Base-by-base conservation (phyloP, 1,140 invertebrate species). In the Mylabris phalerata region DNA sequence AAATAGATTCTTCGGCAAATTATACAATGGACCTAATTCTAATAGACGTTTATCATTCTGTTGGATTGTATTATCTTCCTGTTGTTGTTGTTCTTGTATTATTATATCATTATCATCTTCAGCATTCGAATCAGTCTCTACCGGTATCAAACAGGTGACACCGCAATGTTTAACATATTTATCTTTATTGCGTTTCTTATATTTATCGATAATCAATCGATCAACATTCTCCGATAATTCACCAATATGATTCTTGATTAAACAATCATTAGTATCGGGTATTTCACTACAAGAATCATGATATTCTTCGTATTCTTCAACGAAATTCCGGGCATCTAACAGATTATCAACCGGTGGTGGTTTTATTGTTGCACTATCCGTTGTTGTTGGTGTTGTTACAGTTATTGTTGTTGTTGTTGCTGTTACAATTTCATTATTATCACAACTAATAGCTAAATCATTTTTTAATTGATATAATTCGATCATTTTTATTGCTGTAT, bases 261-360 rank as follows among this genome's bases (percentile, higher is more conserved):
- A 64, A 54, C 7, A 50, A 38, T 64, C 32, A 11, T 66, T 50
- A 3, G 67, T 42, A 46, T 69, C 67, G 10, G 66, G 49, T 42
- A 68, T 65, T 48, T 74, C 72, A 24, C 64, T 62, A 50, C 72
- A 72, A 3, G 69, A 69, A 57, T 70, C 67, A 51, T 73, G 69
- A 49, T 68, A 73, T 59, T 73, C 71, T 48, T 74, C 72, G 46
- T 74, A 73, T 38, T 74, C 70, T 50, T 74, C 72, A 10, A 71
- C 69, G 50, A 73, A 73, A 59, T 67, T 72, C 39, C 55, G 65
- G 10, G 70, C 72, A 49, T 71, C 66, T 10, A 74, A 57, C 9
- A 73, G 50, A 46, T 64, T 67, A 56, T 72, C 67, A 41, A 42
- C 57, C 3, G 66, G 61, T 3, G 70, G 64, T 0, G 68, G 1